These are phyloP conservation scores for Lithophane semibrunnea DNA, from an alignment of 2,888 invertebrate species.

Conservation along the genomic window DNA sequence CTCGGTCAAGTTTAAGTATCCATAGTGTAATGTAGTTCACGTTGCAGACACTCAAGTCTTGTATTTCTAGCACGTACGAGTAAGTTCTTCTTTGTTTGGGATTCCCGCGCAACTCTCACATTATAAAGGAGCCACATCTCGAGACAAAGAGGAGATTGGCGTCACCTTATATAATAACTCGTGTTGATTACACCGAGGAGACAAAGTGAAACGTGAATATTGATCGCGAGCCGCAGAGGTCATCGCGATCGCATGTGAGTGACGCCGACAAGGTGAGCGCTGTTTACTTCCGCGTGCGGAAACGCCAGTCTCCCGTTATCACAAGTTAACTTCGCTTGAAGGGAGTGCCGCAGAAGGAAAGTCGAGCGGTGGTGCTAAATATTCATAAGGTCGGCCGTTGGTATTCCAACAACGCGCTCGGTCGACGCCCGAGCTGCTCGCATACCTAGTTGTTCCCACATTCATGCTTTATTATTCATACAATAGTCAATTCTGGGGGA, in stretches of 20 bases:
- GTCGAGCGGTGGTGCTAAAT: conserved; percentile 81
- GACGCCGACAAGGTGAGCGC: conserved; percentile 70
- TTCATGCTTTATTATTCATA: conserved; percentile 66
- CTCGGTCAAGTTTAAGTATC: conserved; percentile 63
- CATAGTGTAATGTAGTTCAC: conserved; percentile 27
- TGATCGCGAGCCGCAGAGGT: conserved; percentile 58
- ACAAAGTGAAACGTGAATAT: conserved; percentile 64
- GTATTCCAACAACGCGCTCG: conserved; percentile 82
- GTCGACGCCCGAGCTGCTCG: conserved; percentile 80
- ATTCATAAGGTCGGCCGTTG: conserved; percentile 82
- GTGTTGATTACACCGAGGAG: conserved; percentile 46
- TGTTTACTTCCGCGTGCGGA: conserved; percentile 73
- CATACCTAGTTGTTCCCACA: conserved; percentile 77
- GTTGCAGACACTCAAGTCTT: conserved; percentile 14
- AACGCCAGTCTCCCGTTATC: conserved; percentile 78
- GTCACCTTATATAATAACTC: conserved; percentile 47
- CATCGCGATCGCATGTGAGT: conserved; percentile 54
- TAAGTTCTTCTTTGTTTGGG: conserved; percentile 6
- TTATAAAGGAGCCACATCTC: conserved; percentile 19
- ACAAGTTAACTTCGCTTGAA: conserved; percentile 71
- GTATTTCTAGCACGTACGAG: conserved; percentile 30
- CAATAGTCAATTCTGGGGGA: conserved; percentile 42
- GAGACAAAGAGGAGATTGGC: conserved; percentile 38
- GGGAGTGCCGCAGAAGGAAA: conserved; percentile 83
- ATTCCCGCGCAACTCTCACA: conserved; percentile 13